Evolutionary conservation across 2,797 vertebrate species (phyloP), one percentile per base, ranked within the genome.

Genomic region (Avahi laniger): DNA sequence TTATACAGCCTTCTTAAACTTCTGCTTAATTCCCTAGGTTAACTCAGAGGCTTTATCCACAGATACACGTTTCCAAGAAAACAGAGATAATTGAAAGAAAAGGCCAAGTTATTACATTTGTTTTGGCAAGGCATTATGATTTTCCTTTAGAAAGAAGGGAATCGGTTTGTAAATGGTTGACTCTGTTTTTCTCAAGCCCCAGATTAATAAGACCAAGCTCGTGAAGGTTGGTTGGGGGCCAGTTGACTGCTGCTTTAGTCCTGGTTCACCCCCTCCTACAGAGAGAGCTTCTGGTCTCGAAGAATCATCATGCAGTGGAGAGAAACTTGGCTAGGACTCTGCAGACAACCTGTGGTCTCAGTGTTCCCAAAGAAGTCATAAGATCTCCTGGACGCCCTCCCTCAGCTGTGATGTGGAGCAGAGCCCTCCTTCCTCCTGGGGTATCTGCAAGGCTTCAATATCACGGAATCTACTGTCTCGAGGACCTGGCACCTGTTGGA

Each of bases 71-170:
- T 96, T 93, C 88, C 33, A 91, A 97, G 81, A 92, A 52, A 97
- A 70, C 73, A 79, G 73, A 95, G 57, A 57, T 78, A 59, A 88
- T 46, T 82, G 72, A 81, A 88, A 95, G 54, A 87, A 92, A 94
- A 91, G 35, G 38, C 86, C 82, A 91, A 80, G 84, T 63, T 65
- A 89, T 46, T 87, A 50, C 54, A 54, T 87, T 96, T 82, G 63
- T 95, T 95, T 95, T 88, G 76, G 63, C 81, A 82, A 95, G 28
- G 28, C 17, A 9, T 82, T 92, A 52, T 65, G 43, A 50, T 76
- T 91, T 95, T 92, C 93, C 52, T 69, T 96, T 86, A 76, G 59
- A 67, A 86, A 86, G 80, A 85, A 93, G 63, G 26, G 76, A 91
- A 54, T 35, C 3, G 8, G 43, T 93, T 79, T 96, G 33, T 86